Evolutionary conservation across 2,888 invertebrate genomes (phyloP), one percentile per base, ranked within the genome.

Genomic region (Dynastes hyllus): DNA sequence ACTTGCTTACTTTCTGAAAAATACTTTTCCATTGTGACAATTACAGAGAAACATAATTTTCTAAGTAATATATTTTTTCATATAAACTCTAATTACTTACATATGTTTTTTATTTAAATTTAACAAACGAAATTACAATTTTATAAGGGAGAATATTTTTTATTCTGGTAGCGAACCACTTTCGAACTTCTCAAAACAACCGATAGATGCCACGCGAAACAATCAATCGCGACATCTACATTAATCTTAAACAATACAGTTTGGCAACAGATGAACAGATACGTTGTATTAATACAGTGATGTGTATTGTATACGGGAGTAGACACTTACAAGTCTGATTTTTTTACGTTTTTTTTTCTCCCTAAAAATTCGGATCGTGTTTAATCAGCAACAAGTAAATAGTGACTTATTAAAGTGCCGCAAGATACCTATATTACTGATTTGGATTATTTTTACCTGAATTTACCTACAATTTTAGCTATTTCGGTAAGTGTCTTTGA

Each of bases 401-500:
- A 73, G 73, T 73, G 73, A 73, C 40, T 61, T 73, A 73, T 73
- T 61, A 27, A 61, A 73, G 73, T 73, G 73, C 40, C 58, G 40
- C 58, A 32, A 27, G 22, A 13, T 73, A 73, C n/a, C 58, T 37
- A 22, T 45, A 22, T 40, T 22, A 13, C 16, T 61, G 37, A 58
- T 45, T 61, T 16, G 73, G 73, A 73, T 73, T 73, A 73, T 58
- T 61, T 73, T 50, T 66, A 66, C 66, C 55, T 29, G 55, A 37
- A 71, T 53, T 16, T 53, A 50, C 45, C 16, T 69, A 58, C 53
- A 53, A n/a, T 53, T 73, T 61, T 22, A 58, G 58, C 53, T 73
- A 73, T 73, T 77, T 77, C 37, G 58, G 77, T 58, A 69, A 58
- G 77, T 67, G 45, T 66, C 76, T 66, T 53, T 45, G 77, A 69